Base-by-base conservation (phyloP, 2,888 invertebrate genomes). In the Parnassius smintheus region DNA sequence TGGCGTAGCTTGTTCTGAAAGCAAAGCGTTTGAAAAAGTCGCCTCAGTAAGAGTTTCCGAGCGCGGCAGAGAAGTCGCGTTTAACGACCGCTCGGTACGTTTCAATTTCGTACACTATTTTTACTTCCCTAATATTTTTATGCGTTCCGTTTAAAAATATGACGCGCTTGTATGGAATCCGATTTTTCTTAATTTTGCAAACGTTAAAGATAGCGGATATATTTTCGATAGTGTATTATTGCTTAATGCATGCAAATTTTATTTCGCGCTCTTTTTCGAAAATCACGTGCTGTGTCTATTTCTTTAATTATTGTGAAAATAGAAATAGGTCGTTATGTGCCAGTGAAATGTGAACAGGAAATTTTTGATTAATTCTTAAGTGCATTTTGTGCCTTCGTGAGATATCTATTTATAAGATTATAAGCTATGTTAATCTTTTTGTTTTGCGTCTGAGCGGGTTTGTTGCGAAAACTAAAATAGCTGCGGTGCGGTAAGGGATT, bases 381-480 rank as follows among this genome's bases (percentile, higher is more conserved):
- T 71, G 73, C 70, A 68, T 71, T 72, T 72, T 68, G 70, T 70
- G 70, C 66, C 64, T 61, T 48, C 54, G 68, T 63, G 61, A 51
- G 55, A 59, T 55, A 13, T 56, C 59, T 64, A 64, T 60, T 59
- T 56, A 64, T 64, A 60, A 56, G 48, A 48, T 56, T 56, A 56
- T 64, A 64, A 64, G 56, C 58, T 57, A 64, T 65, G 63, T 65
- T 64, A 65, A 65, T 68, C 69, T 71, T 66, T 75, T 75, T 76
- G 79, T 83, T 81, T 78, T 79, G 81, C 82, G 83, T 83, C 80
- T 79, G 75, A 74, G 75, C 80, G 80, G 78, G 81, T 84, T 85
- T 85, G 75, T 77, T 80, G 81, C 79, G 76, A 81, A 80, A 73
- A 75, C 83, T 71, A 81, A 87, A 86, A 88, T 88, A 88, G 80